Base-by-base conservation (phyloP, 2,113 vertebrate species). In the Ammodytes marinus region DNA sequence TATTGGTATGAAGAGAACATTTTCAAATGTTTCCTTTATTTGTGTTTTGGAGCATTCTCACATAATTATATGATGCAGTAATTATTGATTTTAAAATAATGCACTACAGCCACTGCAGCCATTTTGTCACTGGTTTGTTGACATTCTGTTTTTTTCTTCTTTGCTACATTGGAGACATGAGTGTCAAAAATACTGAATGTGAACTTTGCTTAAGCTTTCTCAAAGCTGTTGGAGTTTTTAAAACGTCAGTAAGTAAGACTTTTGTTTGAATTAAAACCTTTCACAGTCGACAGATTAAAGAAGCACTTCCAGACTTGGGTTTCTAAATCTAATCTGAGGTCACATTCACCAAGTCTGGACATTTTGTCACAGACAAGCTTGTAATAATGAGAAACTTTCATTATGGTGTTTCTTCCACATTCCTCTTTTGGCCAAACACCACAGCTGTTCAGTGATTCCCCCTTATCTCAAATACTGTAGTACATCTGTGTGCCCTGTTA, bases 391-490 rank as follows among this genome's bases (percentile, higher is more conserved):
- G 37, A 71, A 80, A 68, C 65, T 43, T 3, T 77, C 35, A 86
- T 77, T 60, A 61, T 55, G 52, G 27, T 68, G 46, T 74, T 74
- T 85, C 64, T 74, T 77, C 47, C 27, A 74, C 63, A 77, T 74
- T 86, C 68, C n/a, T 47, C 64, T 63, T 81, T 66, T 61, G 58
- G 69, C 58, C 66, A 69, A 78, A 65, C 45, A 53, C 2, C 57
- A 17, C 74, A 77, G 69, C 80, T 85, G 82, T 82, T 84, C 65
- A 82, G 59, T 85, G 73, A 85, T 78, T 80, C 74, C 37, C 39
- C 43, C 45, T 35, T 68, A 59, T 84, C 55, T 74, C 40, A 67
- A 42, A 10, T 67, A 59, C 45, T 61, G 6, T 53, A 57, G 75
- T 64, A 19, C 13, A 40, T 45, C 80, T 40, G 57, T 65, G 35